Percentiles rank a stretch among this genome's conserved stretches.
Conservation (phyloP, 2,797 vertebrate genomes). For the Pachyuromys duprasi region DNA sequence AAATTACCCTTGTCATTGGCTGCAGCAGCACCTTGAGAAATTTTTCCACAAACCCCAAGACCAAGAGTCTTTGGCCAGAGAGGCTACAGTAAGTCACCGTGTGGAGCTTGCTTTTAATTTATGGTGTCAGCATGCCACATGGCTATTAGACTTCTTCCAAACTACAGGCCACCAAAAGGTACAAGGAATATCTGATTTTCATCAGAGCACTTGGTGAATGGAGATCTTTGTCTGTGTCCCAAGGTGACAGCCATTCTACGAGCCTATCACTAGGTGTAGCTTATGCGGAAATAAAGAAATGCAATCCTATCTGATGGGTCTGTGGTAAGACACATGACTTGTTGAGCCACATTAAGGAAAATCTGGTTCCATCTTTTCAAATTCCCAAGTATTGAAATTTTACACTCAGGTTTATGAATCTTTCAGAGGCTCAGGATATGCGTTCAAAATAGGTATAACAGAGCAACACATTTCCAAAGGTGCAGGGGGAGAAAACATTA, state of each 20-base stretch:
- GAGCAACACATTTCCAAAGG: neutral
- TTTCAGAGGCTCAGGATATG: neutral
- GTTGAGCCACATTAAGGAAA: neutral
- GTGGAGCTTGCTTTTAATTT: neutral
- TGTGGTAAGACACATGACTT: neutral
- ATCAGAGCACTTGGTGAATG: neutral
- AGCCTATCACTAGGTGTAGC: neutral
- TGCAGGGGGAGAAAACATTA: neutral
- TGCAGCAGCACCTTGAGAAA: neutral
- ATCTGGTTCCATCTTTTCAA: neutral
- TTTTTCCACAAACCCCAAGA: neutral
- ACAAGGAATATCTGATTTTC: neutral
- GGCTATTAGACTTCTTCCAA: neutral
- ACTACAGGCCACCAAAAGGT: neutral
- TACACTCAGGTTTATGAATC: neutral
- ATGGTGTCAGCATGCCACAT: neutral
- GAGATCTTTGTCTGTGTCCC: neutral
- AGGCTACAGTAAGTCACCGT: neutral
- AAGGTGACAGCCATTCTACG: neutral
- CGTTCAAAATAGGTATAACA: neutral
- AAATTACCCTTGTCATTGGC: neutral
- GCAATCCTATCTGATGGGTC: neutral
- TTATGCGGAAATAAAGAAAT: neutral
- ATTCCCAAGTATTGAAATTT: neutral
- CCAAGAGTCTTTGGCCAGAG: neutral